Evolutionary conservation across 2,888 invertebrate genomes (phyloP), one percentile per base, ranked within the genome.

Genomic region (Alentia gelatinosa): DNA sequence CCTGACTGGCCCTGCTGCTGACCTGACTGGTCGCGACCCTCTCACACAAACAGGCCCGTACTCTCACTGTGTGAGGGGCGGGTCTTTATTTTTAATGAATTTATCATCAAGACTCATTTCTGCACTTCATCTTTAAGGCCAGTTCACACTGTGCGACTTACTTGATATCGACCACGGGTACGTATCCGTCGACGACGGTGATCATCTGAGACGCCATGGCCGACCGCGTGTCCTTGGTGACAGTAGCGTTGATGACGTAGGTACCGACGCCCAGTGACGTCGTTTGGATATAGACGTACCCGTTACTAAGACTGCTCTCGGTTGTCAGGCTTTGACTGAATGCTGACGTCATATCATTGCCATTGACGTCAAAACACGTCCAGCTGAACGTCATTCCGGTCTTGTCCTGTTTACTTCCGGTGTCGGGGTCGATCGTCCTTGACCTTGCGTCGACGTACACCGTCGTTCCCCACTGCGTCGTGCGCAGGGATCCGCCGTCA

Each of bases 141-240:
- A 56, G 23, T 56, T 3, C 19, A 47, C 19, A n/a, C 19, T 9
- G 37, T 30, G 30, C 19, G 19, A 35, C 86, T 86, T n/a, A 86
- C 86, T 47, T 33, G 12, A 86, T 42, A 5, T 33, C 26, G 3
- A 86, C 86, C 47, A 26, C 47, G 3, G 86, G 86, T 9, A 86
- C 33, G 33, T 86, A 86, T 7, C 86, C 86, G 4, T 23, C 50
- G 9, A 47, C 26, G 12, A 86, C 47, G 42, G 15, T 86, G 15
- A 86, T 33, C 15, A 30, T 42, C 86, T 86, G 86, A 0, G 47
- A 47, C 30, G 86, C 26, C 0, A 30, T 5, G 30, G 86, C 47
- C 7, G 15, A 5, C 86, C 86, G 42, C 30, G 86, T 86, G 35
- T 86, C 86, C 47, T 86, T 86, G 5, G 30, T 47, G 26, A 86